Base-by-base conservation (phyloP, 2,797 vertebrate genomes). In the Bradypodion ventrale region DNA sequence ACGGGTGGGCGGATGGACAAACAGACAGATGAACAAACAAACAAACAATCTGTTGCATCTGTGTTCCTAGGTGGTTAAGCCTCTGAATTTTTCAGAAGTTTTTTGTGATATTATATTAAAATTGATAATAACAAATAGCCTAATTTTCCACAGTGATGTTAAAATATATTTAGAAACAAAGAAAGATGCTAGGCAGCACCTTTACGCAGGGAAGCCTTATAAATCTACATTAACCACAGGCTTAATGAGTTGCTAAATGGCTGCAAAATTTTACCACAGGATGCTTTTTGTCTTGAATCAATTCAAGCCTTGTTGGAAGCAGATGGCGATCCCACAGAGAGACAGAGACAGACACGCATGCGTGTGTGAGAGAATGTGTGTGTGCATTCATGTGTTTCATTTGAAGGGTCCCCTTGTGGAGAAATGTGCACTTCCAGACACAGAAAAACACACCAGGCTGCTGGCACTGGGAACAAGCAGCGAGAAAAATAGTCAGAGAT, bases 391-490 rank as follows among this genome's bases (percentile, higher is more conserved):
- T 21, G 62, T 87, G 89, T 4, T 1, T 16, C 0, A 0, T 59
- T 75, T 72, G 76, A 74, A 2, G 88, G 88, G 88, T 86, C 90
- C 80, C 59, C 68, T 90, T 91, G 89, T 69, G 85, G 92, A 87
- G 82, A 86, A 86, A 23, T 0, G 0, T 5, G 0, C 5, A 23
- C n/a, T 86, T 49, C 78, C 19, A 42, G 23, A 27, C 2, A 35
- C 62, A 65, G n/a, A 52, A 70, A 66, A 73, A 66, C 27, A 37
- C 4, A 68, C 9, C 40, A 60, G 3, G 23, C 23, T 12, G 37
- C 27, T 84, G 9, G 15, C 70, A 60, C 1, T 60, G 40, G 29
- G 9, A 75, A 35, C 27, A 16, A 16, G 37, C 40, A 29, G 37
- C 49, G 29, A 16, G 12, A 27, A 32, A 15, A 80, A 52, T 35